Percentiles rank a stretch among this genome's conserved stretches.
Evolutionary conservation across 2,113 vertebrate genomes (phyloP).

Genomic region (Ariopsis seemanni): DNA sequence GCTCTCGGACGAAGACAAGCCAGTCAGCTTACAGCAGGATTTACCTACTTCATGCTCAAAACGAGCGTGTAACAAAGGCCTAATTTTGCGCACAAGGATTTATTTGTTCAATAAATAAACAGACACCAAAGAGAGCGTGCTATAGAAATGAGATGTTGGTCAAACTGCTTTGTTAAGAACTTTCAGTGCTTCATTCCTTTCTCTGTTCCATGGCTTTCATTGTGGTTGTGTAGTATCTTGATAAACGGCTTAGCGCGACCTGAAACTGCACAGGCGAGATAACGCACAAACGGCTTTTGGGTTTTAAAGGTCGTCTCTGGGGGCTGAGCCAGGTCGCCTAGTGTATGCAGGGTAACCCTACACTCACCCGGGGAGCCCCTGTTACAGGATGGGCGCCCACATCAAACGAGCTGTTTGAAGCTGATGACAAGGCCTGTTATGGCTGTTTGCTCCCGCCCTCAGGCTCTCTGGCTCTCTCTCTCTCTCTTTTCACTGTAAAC

Average conservation of each 20-base stretch:
- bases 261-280: constrained; percentile 49
- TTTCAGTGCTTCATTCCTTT: constrained; percentile 24
- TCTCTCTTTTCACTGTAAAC: constrained; percentile 61
- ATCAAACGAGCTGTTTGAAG: constrained; percentile 73
- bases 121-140: constrained; percentile 24
- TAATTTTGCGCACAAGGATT: neutral
- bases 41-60: neutral
- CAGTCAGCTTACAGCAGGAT: constrained; percentile 34
- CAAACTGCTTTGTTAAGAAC: constrained; percentile 1
- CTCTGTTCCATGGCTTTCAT: constrained; percentile 28
- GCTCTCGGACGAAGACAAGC: constrained; percentile 44
- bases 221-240: constrained; percentile 31
- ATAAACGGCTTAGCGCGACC: constrained; percentile 50
- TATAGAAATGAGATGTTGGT: constrained; percentile 21
- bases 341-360: constrained; percentile 66
- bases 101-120: constrained; percentile 2
- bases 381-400: constrained; percentile 61
- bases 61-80: neutral
- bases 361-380: constrained; percentile 62
- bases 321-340: constrained; percentile 46
- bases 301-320: constrained; percentile 47
- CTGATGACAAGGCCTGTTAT: constrained; percentile 70
- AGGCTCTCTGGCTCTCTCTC: constrained; percentile 53
- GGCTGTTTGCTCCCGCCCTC: constrained; percentile 58
- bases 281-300: constrained; percentile 54